Percentiles rank a stretch among this genome's conserved stretches.
phyloP scores from a whole-genome alignment of 1,140 invertebrate genomes.

The Oryctes rhinoceros region DNA sequence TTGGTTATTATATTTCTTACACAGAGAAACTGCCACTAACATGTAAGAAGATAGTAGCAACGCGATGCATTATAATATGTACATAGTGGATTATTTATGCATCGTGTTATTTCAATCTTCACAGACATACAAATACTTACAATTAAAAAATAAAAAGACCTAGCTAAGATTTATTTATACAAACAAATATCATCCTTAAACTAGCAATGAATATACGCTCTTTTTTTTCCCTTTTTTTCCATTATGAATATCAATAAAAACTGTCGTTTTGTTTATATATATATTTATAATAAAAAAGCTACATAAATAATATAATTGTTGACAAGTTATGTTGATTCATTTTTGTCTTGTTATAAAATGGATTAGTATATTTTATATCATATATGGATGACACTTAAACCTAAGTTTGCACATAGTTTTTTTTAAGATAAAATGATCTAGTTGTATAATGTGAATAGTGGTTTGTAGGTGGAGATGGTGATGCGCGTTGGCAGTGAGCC shows the following conservation, averaged over 20 bases:
- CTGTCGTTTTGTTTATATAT: constrained; percentile 39
- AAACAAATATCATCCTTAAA: constrained; percentile 57
- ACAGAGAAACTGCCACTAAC: constrained; percentile 59
- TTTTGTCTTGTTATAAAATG: constrained; percentile 48
- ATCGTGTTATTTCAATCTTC: constrained; percentile 42
- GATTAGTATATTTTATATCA: constrained; percentile 45
- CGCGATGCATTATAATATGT: constrained; percentile 31
- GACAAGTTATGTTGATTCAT: constrained; percentile 30
- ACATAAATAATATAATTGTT: constrained; percentile 52
- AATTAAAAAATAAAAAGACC: constrained; percentile 54
- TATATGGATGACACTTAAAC: constrained; percentile 47
- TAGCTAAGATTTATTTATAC: constrained; percentile 61
- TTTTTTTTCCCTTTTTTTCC: constrained; percentile 41
- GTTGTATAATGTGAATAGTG: constrained; percentile 43
- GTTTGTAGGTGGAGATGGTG: constrained; percentile 41
- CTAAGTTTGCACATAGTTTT: constrained; percentile 47
- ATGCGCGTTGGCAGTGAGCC: constrained; percentile 53
- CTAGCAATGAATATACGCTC: constrained; percentile 56
- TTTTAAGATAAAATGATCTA: constrained; percentile 40
- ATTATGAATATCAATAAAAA: constrained; percentile 51
- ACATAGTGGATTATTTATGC: constrained; percentile 37
- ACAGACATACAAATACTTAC: constrained; percentile 57
- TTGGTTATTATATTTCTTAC: constrained; percentile 53
- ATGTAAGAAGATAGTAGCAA: constrained; percentile 46
- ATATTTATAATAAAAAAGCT: constrained; percentile 53